Percentiles rank a stretch among this genome's conserved stretches.
phyloP scores from a whole-genome alignment of 2,113 vertebrate genomes.

The Tenebrosternarchus preto region DNA sequence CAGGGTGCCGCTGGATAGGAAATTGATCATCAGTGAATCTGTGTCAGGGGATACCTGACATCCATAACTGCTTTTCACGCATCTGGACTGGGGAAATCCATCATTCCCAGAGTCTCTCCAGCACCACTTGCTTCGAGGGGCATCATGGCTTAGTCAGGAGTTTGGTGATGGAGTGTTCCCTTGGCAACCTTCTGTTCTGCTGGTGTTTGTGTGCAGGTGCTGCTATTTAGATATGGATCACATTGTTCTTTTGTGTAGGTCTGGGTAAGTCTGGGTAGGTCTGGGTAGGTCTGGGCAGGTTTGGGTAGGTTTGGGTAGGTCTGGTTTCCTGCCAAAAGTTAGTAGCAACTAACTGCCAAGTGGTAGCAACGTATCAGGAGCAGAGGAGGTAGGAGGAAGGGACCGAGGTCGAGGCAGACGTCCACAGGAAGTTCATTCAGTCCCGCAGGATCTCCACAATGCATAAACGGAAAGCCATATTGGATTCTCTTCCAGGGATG shows the following conservation, averaged over 20 bases:
- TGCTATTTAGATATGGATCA: neutral
- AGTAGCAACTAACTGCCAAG: no score
- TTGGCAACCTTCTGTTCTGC: constrained; percentile 11
- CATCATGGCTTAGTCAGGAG: constrained; percentile 12
- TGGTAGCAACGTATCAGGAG: neutral
- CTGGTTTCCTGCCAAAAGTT: neutral
- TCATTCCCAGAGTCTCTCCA: constrained; percentile 50
- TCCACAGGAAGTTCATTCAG: neutral
- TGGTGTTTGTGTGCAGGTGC: constrained; percentile 4
- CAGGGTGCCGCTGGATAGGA: constrained; percentile 60
- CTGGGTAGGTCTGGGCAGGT: no score
- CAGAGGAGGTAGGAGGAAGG: constrained; percentile 16
- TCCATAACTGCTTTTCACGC: constrained; percentile 66
- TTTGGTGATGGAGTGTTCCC: constrained; percentile 26
- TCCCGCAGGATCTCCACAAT: neutral
- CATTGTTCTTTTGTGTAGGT: constrained; percentile 23
- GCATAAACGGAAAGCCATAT: constrained; percentile 9
- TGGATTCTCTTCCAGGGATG: neutral
- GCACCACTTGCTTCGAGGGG: constrained; percentile 27
- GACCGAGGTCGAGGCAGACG: neutral
- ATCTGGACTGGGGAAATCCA: constrained; percentile 57
- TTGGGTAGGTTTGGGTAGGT: no score
- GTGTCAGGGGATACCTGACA: constrained; percentile 65
- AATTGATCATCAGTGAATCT: constrained; percentile 72
- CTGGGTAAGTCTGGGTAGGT: no score